Base-by-base conservation (phyloP, 1,140 invertebrate genomes). In the Pinna nobilis region DNA sequence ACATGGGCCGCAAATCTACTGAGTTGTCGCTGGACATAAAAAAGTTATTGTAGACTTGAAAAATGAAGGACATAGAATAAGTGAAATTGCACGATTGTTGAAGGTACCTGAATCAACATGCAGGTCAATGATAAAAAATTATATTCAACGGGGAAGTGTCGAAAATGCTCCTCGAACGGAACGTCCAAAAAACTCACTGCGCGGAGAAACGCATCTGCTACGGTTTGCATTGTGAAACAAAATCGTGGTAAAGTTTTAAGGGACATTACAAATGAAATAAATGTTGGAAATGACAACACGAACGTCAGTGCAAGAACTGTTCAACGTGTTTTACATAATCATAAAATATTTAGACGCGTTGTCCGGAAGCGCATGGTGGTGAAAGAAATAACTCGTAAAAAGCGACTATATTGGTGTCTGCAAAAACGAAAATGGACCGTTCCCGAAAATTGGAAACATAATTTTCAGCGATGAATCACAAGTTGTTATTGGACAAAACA, bases 381-480 rank as follows among this genome's bases (percentile, higher is more conserved):
- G 18, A 57, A 55, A 32, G 66, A 69, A 23, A 39, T 60, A 0
- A 69, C 57, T 23, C 15, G 50, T 41, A 68, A 41, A 30, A 68
- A 68, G 20, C 33, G 50, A 18, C 11, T 68, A 15, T 2, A n/a
- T 20, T 63, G 59, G 60, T 63, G 60, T 44, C 44, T 63, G 23
- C 18, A 51, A 33, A 60, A 70, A 35, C 23, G 57, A 37, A 61
- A 41, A 50, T 70, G 39, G 33, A 61, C 28, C 50, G 41, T 33
- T 37, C 25, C 60, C 32, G 18, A 64, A 30, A 32, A 64, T 6
- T 49, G 41, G 41, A 47, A 70, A 70, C 30, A 39, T 61, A 23
- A 70, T 71, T 25, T 71, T 71, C 47, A 64, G 44, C 32, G 59
- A 70, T 23, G 59, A 50, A 60, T 50, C 41, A 7, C 57, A 70